Evolutionary conservation across 2,888 invertebrate genomes (phyloP).

Genomic region (Diarsia rubi): DNA sequence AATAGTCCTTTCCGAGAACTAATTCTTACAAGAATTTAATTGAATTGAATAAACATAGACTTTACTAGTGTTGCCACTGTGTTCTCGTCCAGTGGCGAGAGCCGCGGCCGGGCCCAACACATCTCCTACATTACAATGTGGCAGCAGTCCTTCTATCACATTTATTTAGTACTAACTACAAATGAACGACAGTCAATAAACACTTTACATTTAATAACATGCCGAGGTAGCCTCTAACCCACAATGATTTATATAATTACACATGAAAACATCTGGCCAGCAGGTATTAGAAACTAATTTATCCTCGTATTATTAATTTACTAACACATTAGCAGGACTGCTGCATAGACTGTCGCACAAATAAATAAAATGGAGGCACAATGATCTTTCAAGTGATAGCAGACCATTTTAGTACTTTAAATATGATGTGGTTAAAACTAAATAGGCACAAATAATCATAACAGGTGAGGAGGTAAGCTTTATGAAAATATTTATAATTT

Average conservation of each 20-base stretch:
- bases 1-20: slow-evolving; percentile 77
- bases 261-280: slow-evolving; percentile 75
- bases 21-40: slow-evolving; percentile 77
- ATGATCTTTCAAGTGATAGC: slow-evolving; percentile 80
- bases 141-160: slow-evolving; percentile 87
- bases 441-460: slow-evolving; percentile 85
- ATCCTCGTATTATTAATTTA: slow-evolving; percentile 58
- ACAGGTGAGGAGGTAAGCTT: slow-evolving; percentile 82
- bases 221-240: slow-evolving; percentile 65
- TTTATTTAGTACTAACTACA: slow-evolving; percentile 79
- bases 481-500: slow-evolving; percentile 83
- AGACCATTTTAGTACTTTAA: slow-evolving; percentile 79
- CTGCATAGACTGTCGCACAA: slow-evolving; percentile 73
- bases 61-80: slow-evolving; percentile 71
- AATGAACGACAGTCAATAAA: slow-evolving; percentile 86
- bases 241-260: slow-evolving; percentile 69
- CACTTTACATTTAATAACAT: slow-evolving; percentile 74
- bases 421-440: slow-evolving; percentile 79
- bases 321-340: slow-evolving; percentile 80
- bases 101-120: slow-evolving; percentile 43
- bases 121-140: slow-evolving; percentile 73
- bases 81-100: slow-evolving; percentile 63
- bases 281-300: slow-evolving; percentile 70
- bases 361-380: slow-evolving; percentile 81
- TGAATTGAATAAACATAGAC: slow-evolving; percentile 74